A percentile compares a stretch with the other conserved stretches of the same genome.
These are phyloP conservation scores for Platycheirus rosarum DNA, from an alignment of 2,888 invertebrate species.

Conservation along the genomic window DNA sequence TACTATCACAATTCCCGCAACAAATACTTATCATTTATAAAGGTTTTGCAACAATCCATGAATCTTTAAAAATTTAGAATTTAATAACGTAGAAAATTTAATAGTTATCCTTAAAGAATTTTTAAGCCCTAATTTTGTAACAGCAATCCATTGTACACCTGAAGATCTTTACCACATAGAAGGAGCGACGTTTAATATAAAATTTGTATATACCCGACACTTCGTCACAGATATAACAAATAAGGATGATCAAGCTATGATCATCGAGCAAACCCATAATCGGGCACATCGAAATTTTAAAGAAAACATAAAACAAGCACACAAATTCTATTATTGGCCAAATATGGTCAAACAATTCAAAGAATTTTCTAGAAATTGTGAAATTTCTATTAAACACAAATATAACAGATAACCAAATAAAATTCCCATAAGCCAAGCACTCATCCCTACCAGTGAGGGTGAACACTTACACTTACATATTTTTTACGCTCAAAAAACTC, in stretches of 20 bases:
- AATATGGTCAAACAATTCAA: conserved; percentile 6
- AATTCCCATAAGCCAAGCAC: neutral
- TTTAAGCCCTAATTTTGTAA: neutral
- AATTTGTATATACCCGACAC: neutral
- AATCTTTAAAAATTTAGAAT: neutral
- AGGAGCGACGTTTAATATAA: neutral
- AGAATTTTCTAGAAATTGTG: neutral
- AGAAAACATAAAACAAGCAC: no score
- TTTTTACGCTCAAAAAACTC: no score
- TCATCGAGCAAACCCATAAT: no score
- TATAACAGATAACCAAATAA: neutral
- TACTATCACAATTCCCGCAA: neutral
- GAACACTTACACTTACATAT: no score
- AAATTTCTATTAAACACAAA: neutral
- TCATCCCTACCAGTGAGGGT: neutral
- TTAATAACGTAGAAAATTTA: no score
- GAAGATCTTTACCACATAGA: no score
- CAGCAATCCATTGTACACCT: neutral
- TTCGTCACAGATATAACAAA: no score
- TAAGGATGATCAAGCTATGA: no score
- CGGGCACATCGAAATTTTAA: no score
- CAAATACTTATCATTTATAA: neutral
- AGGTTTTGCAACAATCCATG: neutral
- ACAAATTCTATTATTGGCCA: neutral
- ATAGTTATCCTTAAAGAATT: neutral